Conservation (phyloP, 2,113 vertebrate species). For the Heptranchias perlo region DNA sequence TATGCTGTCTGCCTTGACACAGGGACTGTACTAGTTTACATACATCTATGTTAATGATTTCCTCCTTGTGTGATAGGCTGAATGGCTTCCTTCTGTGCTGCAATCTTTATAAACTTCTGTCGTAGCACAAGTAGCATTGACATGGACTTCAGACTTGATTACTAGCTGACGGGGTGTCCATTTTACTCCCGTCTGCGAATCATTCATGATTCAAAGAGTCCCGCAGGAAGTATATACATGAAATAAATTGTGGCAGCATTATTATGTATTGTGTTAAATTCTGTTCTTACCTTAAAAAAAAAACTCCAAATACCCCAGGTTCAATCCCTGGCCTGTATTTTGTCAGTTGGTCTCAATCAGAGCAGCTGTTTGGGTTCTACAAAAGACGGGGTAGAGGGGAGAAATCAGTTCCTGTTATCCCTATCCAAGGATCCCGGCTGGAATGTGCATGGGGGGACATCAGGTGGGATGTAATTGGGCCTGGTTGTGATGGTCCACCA, state of each 20-base stretch:
- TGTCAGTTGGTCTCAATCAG: background rate
- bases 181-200: too few species aligned
- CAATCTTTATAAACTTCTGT: slow-evolving; percentile 9
- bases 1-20: slow-evolving; percentile 24
- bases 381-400: background rate
- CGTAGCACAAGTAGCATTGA: background rate
- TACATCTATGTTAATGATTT: slow-evolving; percentile 29
- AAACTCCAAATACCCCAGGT: background rate
- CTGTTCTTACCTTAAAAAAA: too few species aligned
- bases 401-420: background rate
- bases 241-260: background rate
- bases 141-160: background rate
- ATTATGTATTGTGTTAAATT: too few species aligned
- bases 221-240: background rate
- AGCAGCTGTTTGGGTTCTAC: background rate
- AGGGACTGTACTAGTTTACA: slow-evolving; percentile 23
- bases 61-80: background rate
- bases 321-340: background rate
- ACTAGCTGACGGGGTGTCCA: background rate
- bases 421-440: background rate
- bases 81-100: background rate
- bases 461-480: background rate
- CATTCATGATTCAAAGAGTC: background rate
- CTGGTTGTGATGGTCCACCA: background rate
- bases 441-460: background rate